phyloP scores from a whole-genome alignment of 1,140 invertebrate genomes.

The Rhynchophorus ferrugineus region DNA sequence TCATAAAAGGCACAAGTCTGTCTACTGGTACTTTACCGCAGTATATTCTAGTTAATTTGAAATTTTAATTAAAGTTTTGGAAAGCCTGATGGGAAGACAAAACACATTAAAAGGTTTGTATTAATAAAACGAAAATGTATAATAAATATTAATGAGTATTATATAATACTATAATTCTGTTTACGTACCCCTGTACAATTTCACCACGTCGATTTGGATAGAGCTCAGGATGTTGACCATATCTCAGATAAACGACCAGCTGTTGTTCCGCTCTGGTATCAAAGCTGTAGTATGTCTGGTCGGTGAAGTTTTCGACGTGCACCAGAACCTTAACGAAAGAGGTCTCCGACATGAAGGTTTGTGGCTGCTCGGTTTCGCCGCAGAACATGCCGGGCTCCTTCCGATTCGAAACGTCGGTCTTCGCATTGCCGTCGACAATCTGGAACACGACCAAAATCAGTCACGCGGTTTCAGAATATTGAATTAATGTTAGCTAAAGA shows the following conservation, averaged over 20 bases:
- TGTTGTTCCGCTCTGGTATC: conserved; percentile 78
- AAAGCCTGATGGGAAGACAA: too few species aligned
- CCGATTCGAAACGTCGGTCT: conserved; percentile 75
- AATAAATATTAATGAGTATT: too few species aligned
- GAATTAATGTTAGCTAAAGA: too few species aligned
- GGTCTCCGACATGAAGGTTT: conserved; percentile 90
- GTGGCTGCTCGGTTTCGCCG: conserved; percentile 85
- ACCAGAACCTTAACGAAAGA: conserved; percentile 85
- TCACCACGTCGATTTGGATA: conserved; percentile 83
- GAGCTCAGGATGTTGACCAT: conserved; percentile 85
- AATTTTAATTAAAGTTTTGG: too few species aligned
- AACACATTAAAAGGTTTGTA: too few species aligned
- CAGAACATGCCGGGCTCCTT: conserved; percentile 84
- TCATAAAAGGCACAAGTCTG: too few species aligned
- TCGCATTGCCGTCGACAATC: conserved; percentile 78
- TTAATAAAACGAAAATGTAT: too few species aligned
- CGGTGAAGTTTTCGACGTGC: conserved; percentile 85
- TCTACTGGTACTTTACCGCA: too few species aligned
- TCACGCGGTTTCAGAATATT: too few species aligned
- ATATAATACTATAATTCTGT: too few species aligned
- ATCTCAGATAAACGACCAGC: conserved; percentile 78
- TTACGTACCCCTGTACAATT: conserved; percentile 62
- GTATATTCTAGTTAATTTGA: too few species aligned
- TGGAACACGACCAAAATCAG: conserved; percentile 43
- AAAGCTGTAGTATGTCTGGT: conserved; percentile 76